Evolutionary conservation across 2,888 invertebrate genomes (phyloP).

Genomic region (Megaustenia siamemsis): DNA sequence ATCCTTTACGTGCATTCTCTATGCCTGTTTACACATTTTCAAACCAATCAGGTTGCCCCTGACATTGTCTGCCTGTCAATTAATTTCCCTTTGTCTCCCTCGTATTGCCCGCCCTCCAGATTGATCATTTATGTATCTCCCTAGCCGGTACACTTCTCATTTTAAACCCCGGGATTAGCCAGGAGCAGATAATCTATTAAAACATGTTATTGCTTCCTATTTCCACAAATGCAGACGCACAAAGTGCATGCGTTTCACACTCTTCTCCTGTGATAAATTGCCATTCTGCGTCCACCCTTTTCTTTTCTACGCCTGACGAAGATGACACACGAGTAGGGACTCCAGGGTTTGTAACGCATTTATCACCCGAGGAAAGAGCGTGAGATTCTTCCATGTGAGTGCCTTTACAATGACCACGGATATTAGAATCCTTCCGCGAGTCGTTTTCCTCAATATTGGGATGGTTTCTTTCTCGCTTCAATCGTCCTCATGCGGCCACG

Average conservation of each 20-base stretch:
- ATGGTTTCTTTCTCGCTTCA: constrained; percentile 44
- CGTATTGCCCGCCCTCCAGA: not conserved
- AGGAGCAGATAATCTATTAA: constrained; percentile 24
- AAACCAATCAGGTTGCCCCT: too few relatives aligned
- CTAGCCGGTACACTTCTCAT: constrained; percentile 3
- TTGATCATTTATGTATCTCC: not conserved
- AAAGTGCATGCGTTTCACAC: constrained; percentile 43
- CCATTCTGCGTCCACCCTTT: constrained; percentile 27
- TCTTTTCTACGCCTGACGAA: constrained; percentile 12
- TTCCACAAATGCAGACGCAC: constrained; percentile 16
- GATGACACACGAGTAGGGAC: constrained; percentile 38
- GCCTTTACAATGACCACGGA: constrained; percentile 45
- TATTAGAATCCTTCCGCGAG: constrained; percentile 52
- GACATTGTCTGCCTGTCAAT: too few relatives aligned
- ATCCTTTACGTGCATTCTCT: too few relatives aligned
- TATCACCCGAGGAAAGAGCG: constrained; percentile 44
- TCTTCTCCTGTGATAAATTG: constrained; percentile 27
- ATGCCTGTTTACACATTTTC: too few relatives aligned
- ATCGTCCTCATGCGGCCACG: constrained; percentile 42
- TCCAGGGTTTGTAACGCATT: constrained; percentile 38
- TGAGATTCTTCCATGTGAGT: constrained; percentile 50
- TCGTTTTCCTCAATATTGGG: constrained; percentile 54
- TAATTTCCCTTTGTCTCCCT: not conserved
- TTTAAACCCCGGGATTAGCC: not conserved
- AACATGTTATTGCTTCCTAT: constrained; percentile 22